Conservation (phyloP, 2,113 vertebrate species). For the Melanostigma gelatinosum region DNA sequence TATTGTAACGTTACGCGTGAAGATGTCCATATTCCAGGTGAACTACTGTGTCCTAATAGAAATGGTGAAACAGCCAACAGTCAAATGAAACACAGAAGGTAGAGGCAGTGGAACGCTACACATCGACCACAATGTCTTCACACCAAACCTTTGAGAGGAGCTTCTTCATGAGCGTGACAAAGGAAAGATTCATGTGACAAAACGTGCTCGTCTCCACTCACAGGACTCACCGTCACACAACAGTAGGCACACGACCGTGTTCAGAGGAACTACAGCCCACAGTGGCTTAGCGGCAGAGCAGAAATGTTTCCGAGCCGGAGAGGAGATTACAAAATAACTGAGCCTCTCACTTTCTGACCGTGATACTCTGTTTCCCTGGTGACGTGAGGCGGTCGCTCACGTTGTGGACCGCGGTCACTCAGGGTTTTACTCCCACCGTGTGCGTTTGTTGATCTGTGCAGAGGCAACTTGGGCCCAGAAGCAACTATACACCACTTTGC, state of each 20-base stretch:
- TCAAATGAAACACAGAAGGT: neutral
- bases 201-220: slow-evolving; percentile 39
- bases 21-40: neutral
- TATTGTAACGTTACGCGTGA: neutral
- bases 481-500: neutral
- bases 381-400: slow-evolving; percentile 23
- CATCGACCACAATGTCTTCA: neutral
- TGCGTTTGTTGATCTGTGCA: neutral
- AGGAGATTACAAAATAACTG: slow-evolving; percentile 48
- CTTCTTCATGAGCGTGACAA: slow-evolving; percentile 17
- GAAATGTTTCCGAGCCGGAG: slow-evolving; percentile 27
- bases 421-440: slow-evolving; percentile 1
- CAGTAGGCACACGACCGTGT: slow-evolving; percentile 72
- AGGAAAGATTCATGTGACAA: slow-evolving; percentile 57
- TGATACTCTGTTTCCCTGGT: slow-evolving; percentile 45
- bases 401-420: slow-evolving; percentile 1
- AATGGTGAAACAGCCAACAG: neutral
- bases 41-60: neutral
- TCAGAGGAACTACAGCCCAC: slow-evolving; percentile 43
- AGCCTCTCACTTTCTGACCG: slow-evolving; percentile 22
- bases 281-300: slow-evolving; percentile 20
- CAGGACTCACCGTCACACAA: slow-evolving; percentile 54
- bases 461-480: neutral
- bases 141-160: neutral
- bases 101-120: accelerated